Evolutionary conservation across 2,797 vertebrate species (phyloP), one percentile per base, ranked within the genome.

Genomic region (Myiotriccus ornatus): DNA sequence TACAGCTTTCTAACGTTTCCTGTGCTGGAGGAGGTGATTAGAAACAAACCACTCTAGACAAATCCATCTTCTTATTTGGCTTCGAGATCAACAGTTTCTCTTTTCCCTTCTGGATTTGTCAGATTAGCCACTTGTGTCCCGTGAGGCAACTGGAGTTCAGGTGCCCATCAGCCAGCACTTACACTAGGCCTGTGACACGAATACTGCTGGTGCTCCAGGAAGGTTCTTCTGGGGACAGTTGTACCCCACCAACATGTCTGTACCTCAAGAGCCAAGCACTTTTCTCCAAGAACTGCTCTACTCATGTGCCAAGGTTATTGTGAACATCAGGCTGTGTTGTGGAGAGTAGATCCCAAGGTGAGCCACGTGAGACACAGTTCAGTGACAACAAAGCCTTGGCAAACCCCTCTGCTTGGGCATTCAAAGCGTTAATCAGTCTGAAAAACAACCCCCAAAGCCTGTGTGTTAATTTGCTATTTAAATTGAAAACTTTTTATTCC

Each of bases 391-490:
- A 71, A 91, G n/a, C 35, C 9, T 28, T 74, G 37, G 56, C 80
- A 88, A 76, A 85, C 4, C 24, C 59, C 74, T 85, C 79, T 89
- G 82, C 69, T 32, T 76, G 35, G 22, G 91, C 53, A 76, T 69
- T 65, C 69, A 89, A 95, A 95, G 93, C 0, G 76, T 95, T 94
- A 94, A 93, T n/a, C 76, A 49, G 69, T 12, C 76, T 81, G 82
- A 73, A 94, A 92, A 96, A 79, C 87, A 94, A 95, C 75, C 6
- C 50, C 83, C 84, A 87, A 92, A 89, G 82, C 18, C 73, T 91
- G 79, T n/a, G 57, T 92, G 76, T 75, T 95, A 96, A 93, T 96
- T 94, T 95, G 93, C 73, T 95, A 75, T 92, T 97, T 89, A 94
- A 91, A 87, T 81, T 89, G 87, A 92, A 89, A 87, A 41, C 65